phyloP scores from a whole-genome alignment of 2,797 vertebrate species.

The Pteropus rufus region DNA sequence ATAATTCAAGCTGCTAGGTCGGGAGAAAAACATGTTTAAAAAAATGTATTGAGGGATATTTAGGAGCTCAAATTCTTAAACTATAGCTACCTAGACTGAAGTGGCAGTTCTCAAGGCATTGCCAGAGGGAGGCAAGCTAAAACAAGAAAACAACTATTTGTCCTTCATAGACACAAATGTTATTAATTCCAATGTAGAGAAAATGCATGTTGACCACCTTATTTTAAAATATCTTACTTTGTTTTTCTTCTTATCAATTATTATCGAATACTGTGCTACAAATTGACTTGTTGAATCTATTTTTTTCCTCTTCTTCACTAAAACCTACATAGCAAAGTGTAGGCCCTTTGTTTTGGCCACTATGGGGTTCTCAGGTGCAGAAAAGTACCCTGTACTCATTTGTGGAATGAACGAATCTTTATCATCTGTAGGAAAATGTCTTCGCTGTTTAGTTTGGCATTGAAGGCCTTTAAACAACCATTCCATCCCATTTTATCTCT shows the following conservation, averaged over 20 bases:
- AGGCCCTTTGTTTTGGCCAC: not conserved
- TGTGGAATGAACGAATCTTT: not conserved
- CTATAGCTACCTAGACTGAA: not conserved
- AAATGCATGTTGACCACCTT: not conserved
- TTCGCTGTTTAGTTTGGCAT: not conserved
- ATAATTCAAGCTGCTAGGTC: not conserved
- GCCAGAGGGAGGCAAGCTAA: not conserved
- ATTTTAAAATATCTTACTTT: constrained; percentile 18
- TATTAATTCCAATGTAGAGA: not conserved
- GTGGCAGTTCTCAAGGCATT: not conserved
- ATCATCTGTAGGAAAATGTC: not conserved
- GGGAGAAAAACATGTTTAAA: not conserved
- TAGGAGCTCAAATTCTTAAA: not conserved
- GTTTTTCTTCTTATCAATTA: not conserved
- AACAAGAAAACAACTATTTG: not conserved
- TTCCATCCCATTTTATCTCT: not conserved
- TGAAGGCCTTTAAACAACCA: not conserved
- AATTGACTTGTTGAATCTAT: not conserved
- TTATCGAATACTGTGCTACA: not conserved
- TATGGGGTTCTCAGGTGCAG: not conserved
- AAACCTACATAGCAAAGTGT: not conserved
- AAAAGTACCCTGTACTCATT: not conserved
- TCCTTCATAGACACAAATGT: not conserved
- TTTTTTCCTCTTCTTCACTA: not conserved
- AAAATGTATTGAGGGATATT: not conserved